These are phyloP conservation scores for Enoplolaimus lenunculus DNA, from an alignment of 2,888 invertebrate genomes.

Conservation along the genomic window DNA sequence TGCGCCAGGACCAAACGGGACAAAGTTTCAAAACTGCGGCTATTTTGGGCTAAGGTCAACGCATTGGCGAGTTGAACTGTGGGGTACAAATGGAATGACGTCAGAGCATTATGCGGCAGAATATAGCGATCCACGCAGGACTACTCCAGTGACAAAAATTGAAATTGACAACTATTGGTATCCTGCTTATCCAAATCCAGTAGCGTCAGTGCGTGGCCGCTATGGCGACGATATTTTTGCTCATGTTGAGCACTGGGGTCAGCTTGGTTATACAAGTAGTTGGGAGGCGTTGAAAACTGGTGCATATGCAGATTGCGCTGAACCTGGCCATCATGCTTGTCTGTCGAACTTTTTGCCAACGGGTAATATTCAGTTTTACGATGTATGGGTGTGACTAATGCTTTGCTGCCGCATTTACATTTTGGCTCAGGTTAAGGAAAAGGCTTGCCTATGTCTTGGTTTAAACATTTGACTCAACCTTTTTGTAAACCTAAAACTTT, in stretches of 20 bases:
- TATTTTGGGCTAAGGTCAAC: not conserved
- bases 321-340: conserved; percentile 15
- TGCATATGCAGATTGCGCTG: not conserved
- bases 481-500: too few relatives aligned
- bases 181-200: not conserved
- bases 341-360: not conserved
- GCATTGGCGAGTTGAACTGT: conserved; percentile 15
- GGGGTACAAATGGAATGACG: conserved; percentile 9
- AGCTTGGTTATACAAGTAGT: conserved; percentile 4
- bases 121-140: not conserved
- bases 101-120: not conserved
- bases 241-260: conserved; percentile 16
- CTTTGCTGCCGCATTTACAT: too few relatives aligned
- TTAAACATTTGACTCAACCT: too few relatives aligned
- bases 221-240: conserved; percentile 16
- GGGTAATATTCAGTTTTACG: conserved; percentile 11
- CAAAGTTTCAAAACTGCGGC: not conserved
- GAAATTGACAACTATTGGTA: conserved; percentile 4
- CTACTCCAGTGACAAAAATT: conserved; percentile 1
- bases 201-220: not conserved
- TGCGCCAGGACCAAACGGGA: not conserved
- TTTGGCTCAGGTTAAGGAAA: not conserved
- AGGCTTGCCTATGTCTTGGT: too few relatives aligned
- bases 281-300: conserved; percentile 11
- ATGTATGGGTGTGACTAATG: conserved; percentile 6